Evolutionary conservation across 2,113 vertebrate genomes (phyloP).

Genomic region (Sylvietta virens): DNA sequence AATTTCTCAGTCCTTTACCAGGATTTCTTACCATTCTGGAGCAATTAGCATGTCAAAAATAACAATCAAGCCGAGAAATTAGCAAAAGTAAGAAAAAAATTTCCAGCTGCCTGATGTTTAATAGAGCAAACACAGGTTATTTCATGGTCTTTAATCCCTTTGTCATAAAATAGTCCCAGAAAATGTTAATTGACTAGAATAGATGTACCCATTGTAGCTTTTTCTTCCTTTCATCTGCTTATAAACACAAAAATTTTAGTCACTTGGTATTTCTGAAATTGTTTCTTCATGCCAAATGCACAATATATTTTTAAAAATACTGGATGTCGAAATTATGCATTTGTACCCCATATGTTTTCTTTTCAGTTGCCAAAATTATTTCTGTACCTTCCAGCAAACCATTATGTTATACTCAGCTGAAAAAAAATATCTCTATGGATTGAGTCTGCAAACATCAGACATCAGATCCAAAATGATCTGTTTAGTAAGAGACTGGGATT

Average conservation of each 20-base stretch:
- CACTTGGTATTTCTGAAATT: not conserved
- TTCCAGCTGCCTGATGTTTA: not conserved
- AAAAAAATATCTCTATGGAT: not conserved
- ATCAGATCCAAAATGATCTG: not conserved
- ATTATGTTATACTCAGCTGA: not conserved
- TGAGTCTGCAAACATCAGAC: not conserved
- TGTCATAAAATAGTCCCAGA: not conserved
- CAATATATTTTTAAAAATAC: not conserved
- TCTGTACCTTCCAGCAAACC: not conserved
- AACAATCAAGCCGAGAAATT: not conserved
- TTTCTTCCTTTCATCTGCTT: not conserved
- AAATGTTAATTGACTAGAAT: not conserved
- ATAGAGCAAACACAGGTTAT: not conserved
- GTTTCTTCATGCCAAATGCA: not conserved
- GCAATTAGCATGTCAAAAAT: not conserved
- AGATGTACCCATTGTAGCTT: not conserved
- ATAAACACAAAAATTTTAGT: not conserved
- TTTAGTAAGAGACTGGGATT: not conserved
- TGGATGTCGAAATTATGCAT: accelerated
- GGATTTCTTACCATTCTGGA: not conserved
- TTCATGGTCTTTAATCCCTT: not conserved
- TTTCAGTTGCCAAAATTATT: not conserved
- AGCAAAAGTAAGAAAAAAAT: accelerated
- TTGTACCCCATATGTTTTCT: not conserved
- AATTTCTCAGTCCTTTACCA: not conserved